Conservation (phyloP, 2,113 vertebrate species). For the Copsychus sechellarum region DNA sequence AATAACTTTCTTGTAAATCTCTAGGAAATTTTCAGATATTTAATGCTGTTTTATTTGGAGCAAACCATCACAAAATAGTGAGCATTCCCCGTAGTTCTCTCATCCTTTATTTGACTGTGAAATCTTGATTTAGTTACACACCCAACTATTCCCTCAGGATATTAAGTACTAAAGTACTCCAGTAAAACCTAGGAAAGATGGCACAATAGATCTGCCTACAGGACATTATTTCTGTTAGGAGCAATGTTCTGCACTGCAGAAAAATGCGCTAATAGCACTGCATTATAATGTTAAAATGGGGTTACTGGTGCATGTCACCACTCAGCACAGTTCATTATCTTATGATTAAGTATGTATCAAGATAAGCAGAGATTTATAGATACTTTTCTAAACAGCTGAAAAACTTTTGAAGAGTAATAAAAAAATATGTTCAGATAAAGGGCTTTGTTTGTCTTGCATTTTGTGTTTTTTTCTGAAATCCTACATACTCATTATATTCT, state of each 20-base stretch:
- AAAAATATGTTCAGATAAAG: not conserved
- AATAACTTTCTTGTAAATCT: slow-evolving; percentile 43
- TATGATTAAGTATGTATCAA: slow-evolving; percentile 15
- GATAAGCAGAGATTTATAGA: not conserved
- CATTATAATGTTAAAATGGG: slow-evolving; percentile 44
- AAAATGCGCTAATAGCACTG: slow-evolving; percentile 42
- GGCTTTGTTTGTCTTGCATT: not conserved
- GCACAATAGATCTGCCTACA: slow-evolving; percentile 27
- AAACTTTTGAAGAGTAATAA: not conserved
- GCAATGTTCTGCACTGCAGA: slow-evolving; percentile 33
- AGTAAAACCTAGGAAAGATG: slow-evolving; percentile 36
- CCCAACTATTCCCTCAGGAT: slow-evolving; percentile 24
- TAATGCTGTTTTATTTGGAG: slow-evolving; percentile 57
- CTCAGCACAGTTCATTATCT: slow-evolving; percentile 22
- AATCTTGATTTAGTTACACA: slow-evolving; percentile 56
- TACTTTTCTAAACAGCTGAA: not conserved
- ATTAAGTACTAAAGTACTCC: slow-evolving; percentile 4
- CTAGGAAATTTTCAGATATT: slow-evolving; percentile 50
- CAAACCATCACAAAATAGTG: slow-evolving; percentile 55
- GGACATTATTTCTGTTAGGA: slow-evolving; percentile 27
- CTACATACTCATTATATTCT: not conserved
- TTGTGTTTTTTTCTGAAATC: slow-evolving; percentile 12
- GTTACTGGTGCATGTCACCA: not conserved
- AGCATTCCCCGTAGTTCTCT: slow-evolving; percentile 24
- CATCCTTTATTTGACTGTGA: slow-evolving; percentile 54